phyloP scores from a whole-genome alignment of 2,888 invertebrate genomes.

The Gerris lacustris region DNA sequence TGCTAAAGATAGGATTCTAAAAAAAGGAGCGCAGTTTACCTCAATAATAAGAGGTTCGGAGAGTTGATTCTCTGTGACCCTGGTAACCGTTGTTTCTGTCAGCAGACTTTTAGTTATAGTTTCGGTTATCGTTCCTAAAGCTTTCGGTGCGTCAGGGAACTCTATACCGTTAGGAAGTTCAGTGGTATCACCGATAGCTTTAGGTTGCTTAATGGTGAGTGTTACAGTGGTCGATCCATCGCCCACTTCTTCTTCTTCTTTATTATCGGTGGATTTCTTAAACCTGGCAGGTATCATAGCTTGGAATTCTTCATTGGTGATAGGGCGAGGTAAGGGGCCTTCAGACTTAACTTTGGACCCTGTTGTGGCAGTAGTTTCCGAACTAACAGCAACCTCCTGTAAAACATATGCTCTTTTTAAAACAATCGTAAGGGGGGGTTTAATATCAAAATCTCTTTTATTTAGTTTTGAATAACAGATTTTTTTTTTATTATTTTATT shows the following conservation, averaged over 20 bases:
- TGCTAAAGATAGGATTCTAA: no score
- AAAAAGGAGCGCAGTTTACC: constrained; percentile 45
- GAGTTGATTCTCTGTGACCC: constrained; percentile 85
- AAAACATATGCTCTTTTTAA: neutral
- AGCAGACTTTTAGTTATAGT: constrained; percentile 91
- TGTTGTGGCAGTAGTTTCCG: neutral
- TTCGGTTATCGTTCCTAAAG: constrained; percentile 79
- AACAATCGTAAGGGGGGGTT: no score
- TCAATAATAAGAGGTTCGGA: constrained; percentile 74
- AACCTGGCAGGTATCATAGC: constrained; percentile 89
- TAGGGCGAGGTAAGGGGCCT: constrained; percentile 52
- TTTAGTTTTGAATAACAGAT: no score
- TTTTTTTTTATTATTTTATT: no score
- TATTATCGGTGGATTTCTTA: constrained; percentile 31
- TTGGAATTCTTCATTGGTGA: constrained; percentile 89
- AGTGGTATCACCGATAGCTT: constrained; percentile 34
- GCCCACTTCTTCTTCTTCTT: constrained; percentile 18
- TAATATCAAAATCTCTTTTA: no score
- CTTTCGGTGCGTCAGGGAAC: constrained; percentile 70
- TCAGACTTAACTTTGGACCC: neutral
- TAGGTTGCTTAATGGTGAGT: constrained; percentile 69
- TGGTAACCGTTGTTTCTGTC: constrained; percentile 87
- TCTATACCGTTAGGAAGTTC: constrained; percentile 53
- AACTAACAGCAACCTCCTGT: neutral
- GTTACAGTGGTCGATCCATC: constrained; percentile 44